Conservation (phyloP, 2,888 invertebrate species). For the Phania funesta region DNA sequence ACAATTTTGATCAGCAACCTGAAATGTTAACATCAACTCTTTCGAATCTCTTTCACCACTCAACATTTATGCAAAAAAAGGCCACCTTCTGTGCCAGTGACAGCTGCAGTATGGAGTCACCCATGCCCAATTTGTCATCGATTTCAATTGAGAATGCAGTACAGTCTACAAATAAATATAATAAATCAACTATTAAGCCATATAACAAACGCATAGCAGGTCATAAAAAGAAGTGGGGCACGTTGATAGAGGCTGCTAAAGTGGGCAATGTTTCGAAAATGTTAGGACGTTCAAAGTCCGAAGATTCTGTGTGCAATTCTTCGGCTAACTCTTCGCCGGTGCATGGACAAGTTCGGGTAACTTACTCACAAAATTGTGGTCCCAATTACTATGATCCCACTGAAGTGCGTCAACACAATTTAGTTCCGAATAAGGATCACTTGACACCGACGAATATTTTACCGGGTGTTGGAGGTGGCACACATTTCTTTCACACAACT, state of each 20-base stretch:
- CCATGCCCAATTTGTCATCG: slow-evolving; percentile 57
- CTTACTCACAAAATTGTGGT: slow-evolving; percentile 76
- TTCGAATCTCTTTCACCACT: slow-evolving; percentile 84
- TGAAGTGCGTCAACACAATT: slow-evolving; percentile 39
- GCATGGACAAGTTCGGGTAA: slow-evolving; percentile 85
- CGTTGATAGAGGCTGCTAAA: slow-evolving; percentile 92
- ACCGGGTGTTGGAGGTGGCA: slow-evolving; percentile 67
- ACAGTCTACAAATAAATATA: slow-evolving; percentile 76
- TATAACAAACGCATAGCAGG: slow-evolving; percentile 82
- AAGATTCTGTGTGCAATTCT: slow-evolving; percentile 88
- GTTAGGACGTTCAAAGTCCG: slow-evolving; percentile 89
- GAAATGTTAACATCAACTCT: slow-evolving; percentile 86
- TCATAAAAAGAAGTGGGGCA: slow-evolving; percentile 89
- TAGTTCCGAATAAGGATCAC: slow-evolving; percentile 53
- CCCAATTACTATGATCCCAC: slow-evolving; percentile 70
- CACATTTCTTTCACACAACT: slow-evolving; percentile 78
- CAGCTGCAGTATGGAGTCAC: slow-evolving; percentile 67
- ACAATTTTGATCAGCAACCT: slow-evolving; percentile 82
- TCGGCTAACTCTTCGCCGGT: slow-evolving; percentile 84
- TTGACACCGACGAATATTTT: slow-evolving; percentile 34
- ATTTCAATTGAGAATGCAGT: slow-evolving; percentile 68
- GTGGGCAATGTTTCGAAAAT: slow-evolving; percentile 89
- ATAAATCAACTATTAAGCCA: slow-evolving; percentile 77
- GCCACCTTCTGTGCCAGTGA: slow-evolving; percentile 76
- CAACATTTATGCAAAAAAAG: slow-evolving; percentile 77